Evolutionary conservation across 2,797 vertebrate genomes (phyloP).

Genomic region (Centroberyx gerrardi): DNA sequence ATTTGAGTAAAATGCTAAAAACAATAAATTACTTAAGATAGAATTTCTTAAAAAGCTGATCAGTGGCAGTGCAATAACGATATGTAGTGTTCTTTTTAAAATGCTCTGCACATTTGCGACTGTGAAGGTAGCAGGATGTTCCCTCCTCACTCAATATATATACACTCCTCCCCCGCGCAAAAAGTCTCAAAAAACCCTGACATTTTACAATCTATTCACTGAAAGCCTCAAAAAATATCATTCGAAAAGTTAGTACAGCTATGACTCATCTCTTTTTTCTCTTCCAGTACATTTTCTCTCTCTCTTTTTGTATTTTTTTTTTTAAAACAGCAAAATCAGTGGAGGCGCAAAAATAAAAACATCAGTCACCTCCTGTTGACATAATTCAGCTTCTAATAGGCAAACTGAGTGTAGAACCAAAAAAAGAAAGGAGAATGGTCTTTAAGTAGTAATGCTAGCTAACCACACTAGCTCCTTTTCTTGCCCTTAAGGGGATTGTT

Average conservation of each 20-base stretch:
- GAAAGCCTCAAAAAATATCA: slow-evolving; percentile 75
- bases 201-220: slow-evolving; percentile 77
- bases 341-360: slow-evolving; percentile 70
- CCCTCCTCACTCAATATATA: slow-evolving; percentile 75
- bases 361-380: slow-evolving; percentile 73
- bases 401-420: slow-evolving; percentile 71
- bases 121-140: slow-evolving; percentile 85
- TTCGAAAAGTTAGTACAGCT: slow-evolving; percentile 78
- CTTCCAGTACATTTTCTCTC: slow-evolving; percentile 65
- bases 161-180: slow-evolving; percentile 64
- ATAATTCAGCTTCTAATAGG: slow-evolving; percentile 79
- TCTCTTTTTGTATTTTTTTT: slow-evolving; percentile 29
- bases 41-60: slow-evolving; percentile 58
- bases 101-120: slow-evolving; percentile 57
- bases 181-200: slow-evolving; percentile 51
- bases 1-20: slow-evolving; percentile 64
- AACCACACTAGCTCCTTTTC: slow-evolving; percentile 54
- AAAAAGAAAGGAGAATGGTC: slow-evolving; percentile 50
- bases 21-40: slow-evolving; percentile 76
- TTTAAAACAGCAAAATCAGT: slow-evolving; percentile 69
- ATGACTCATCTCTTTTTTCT: slow-evolving; percentile 77
- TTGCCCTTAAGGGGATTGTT: slow-evolving; percentile 33
- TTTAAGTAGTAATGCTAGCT: slow-evolving; percentile 65
- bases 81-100: slow-evolving; percentile 59
- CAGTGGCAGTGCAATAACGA: slow-evolving; percentile 76